Percentiles rank a stretch among this genome's conserved stretches.
Evolutionary conservation across 1,140 invertebrate species (phyloP).

Genomic region (Drosophila bocqueti): DNA sequence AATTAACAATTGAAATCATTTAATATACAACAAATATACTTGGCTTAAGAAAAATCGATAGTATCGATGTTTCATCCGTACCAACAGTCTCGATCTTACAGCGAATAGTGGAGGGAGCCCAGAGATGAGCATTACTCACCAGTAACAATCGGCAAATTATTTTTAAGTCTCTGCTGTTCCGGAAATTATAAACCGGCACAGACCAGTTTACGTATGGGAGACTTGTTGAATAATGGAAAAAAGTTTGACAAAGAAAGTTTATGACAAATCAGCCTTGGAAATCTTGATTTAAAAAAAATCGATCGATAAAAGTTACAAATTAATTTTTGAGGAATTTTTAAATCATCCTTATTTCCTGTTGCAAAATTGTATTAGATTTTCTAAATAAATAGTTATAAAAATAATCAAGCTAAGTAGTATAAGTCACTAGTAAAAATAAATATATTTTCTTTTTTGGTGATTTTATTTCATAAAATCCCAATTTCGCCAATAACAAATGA

Average conservation of each 20-base stretch:
- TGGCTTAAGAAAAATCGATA: too few relatives aligned
- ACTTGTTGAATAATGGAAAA: not conserved
- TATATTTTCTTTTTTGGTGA: not conserved
- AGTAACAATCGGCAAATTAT: slow-evolving; percentile 6
- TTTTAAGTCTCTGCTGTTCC: slow-evolving; percentile 3
- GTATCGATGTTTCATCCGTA: too few relatives aligned
- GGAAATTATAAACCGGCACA: not conserved
- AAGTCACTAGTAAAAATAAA: not conserved
- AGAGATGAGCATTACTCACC: slow-evolving; percentile 39
- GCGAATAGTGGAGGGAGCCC: not conserved
- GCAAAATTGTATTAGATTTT: not conserved
- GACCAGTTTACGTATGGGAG: not conserved
- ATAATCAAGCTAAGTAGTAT: not conserved
- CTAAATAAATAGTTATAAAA: not conserved
- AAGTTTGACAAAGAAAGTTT: not conserved
- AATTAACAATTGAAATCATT: too few relatives aligned
- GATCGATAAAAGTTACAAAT: too few relatives aligned
- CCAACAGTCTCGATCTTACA: too few relatives aligned
- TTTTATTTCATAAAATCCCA: not conserved
- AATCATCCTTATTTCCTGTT: not conserved
- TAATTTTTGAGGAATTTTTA: too few relatives aligned
- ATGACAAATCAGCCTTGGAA: not conserved
- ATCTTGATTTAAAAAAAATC: not conserved
- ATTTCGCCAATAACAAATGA: not conserved
- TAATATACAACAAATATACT: too few relatives aligned